Conservation (phyloP, 2,113 vertebrate species). For the Sisor rabdophorus region DNA sequence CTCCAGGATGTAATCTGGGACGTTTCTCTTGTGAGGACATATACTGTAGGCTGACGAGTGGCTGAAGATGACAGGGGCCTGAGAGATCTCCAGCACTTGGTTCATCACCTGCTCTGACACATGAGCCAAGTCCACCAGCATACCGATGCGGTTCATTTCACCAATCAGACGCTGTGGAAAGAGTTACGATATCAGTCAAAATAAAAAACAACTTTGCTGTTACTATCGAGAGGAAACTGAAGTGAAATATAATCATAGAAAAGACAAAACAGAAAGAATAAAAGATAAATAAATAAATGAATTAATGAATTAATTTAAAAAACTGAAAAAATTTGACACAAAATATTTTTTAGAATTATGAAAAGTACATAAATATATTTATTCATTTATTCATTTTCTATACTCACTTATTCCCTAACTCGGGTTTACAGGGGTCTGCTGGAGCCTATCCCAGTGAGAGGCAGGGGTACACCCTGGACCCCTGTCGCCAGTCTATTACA, state of each 20-base stretch:
- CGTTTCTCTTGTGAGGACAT: conserved; percentile 76
- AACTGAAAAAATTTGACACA: background rate
- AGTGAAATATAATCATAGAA: background rate
- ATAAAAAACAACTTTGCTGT: too few species aligned
- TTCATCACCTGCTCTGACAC: conserved; percentile 79
- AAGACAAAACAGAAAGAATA: background rate
- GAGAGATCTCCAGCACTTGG: conserved; percentile 68
- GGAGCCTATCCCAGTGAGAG: too few species aligned
- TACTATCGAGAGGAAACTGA: background rate
- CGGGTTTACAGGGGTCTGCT: too few species aligned
- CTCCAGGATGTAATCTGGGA: conserved; percentile 77
- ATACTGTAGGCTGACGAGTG: conserved; percentile 82
- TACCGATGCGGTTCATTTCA: conserved; percentile 92
- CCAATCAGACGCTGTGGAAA: conserved; percentile 69
- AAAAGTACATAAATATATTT: background rate
- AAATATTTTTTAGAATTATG: too few species aligned
- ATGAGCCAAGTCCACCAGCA: conserved; percentile 88
- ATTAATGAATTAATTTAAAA: background rate
- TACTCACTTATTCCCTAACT: too few species aligned
- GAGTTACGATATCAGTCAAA: too few species aligned
- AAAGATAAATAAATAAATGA: too few species aligned
- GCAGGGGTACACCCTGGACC: too few species aligned
- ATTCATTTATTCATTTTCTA: too few species aligned
- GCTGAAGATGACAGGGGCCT: conserved; percentile 89
- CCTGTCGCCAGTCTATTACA: too few species aligned